Evolutionary conservation across 2,888 invertebrate genomes (phyloP), one percentile per base, ranked within the genome.

Genomic region (Gonocerus acuteangulatus): DNA sequence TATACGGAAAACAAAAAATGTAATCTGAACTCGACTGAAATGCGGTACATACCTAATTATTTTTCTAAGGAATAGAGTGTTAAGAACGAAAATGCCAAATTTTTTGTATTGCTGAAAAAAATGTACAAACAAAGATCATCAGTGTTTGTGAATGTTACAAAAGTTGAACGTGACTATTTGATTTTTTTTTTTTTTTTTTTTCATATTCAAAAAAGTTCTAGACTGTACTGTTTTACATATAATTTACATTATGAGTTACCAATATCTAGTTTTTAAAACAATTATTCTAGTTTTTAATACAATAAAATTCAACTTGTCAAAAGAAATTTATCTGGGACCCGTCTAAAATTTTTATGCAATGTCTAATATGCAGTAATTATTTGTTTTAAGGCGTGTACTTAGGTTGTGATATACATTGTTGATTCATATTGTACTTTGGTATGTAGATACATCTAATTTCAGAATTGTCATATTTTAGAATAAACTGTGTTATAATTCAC

Each of bases 391-490:
- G 42, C n/a, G 27, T 48, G 48, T 59, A 59, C 59, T 59, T 59
- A 59, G 59, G 59, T 59, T 59, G 59, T 59, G 59, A 59, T 59
- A 59, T 47, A 47, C 48, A 48, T 48, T 59, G 48, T 48, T 59
- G 48, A 48, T 59, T 48, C 59, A 59, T 59, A 21, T 59, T 59
- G 59, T 59, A 59, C 27, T 59, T 59, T 59, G 47, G 48, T 59
- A 48, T 21, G 39, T 48, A 48, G 48, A 39, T 39, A 15, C 27
- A 36, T 59, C 48, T 59, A 59, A 59, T 23, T 59, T 32, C 48
- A 48, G 36, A 52, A 48, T 48, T 59, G 59, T 59, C 59, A 59
- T 57, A 57, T 59, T 59, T 59, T 59, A 59, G 59, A 59, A 59
- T 59, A 59, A 59, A 59, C 39, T 48, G 48, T 48, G 23, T 59